A percentile compares a stretch with the other conserved stretches of the same genome.
Conservation (phyloP, 1,140 invertebrate species). For the Leptonema lineaticorne region DNA sequence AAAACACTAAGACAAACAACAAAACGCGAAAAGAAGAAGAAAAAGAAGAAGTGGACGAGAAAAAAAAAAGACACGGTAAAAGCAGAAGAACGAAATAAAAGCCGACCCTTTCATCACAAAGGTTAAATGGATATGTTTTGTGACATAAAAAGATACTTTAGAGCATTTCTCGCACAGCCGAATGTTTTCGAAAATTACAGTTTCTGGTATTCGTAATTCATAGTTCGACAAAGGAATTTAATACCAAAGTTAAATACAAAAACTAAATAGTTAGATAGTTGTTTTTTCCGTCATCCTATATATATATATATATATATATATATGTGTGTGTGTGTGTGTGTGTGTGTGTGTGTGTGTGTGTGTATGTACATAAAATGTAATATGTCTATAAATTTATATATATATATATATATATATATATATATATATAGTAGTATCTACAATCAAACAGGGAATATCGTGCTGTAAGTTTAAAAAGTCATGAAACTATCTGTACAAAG, state of each 20-base stretch:
- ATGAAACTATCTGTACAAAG: conserved; percentile 8
- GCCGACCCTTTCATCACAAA: no score
- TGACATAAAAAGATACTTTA: neutral
- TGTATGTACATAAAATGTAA: neutral
- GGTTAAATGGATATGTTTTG: no score
- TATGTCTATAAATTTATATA: no score
- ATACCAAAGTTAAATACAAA: neutral
- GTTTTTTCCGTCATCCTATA: no score
- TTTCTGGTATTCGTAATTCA: neutral
- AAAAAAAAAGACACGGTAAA: neutral
- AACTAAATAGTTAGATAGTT: no score
- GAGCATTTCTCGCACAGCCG: neutral
- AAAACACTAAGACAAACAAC: neutral
- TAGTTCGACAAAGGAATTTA: neutral
- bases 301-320: no score
- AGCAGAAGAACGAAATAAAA: no score
- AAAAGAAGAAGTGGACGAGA: neutral
- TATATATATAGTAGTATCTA: no score
- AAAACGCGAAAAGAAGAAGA: neutral
- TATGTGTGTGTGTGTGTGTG: no score
- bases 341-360: neutral
- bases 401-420: no score
- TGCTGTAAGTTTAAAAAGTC: neutral
- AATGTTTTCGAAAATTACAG: neutral
- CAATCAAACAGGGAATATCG: no score